A percentile compares a stretch with the other conserved stretches of the same genome.
Conservation (phyloP, 2,113 vertebrate genomes). For the Nymphicus hollandicus region DNA sequence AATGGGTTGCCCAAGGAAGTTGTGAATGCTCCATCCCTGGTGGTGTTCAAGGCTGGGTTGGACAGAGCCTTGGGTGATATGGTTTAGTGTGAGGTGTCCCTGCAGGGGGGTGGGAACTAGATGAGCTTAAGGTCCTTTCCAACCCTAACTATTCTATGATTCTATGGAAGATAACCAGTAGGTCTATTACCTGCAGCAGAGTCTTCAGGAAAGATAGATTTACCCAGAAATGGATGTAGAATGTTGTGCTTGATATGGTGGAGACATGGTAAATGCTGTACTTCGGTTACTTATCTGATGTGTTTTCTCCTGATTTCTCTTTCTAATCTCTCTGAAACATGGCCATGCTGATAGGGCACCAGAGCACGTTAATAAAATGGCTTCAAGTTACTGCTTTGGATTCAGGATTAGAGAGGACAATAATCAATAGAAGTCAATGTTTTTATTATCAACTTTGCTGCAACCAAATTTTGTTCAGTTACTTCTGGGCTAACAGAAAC, state of each 20-base stretch:
- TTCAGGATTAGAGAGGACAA: not conserved
- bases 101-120: too few relatives aligned
- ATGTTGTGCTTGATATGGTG: not conserved
- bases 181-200: not conserved
- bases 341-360: not conserved
- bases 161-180: not conserved
- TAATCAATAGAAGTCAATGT: not conserved
- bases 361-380: not conserved
- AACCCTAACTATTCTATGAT: not conserved
- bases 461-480: not conserved
- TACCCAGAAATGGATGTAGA: not conserved
- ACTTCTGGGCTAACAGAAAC: not conserved
- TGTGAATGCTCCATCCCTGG: too few relatives aligned
- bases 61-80: too few relatives aligned
- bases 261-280: not conserved
- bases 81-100: too few relatives aligned
- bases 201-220: not conserved
- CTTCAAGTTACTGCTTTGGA: not conserved
- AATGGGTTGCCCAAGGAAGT: too few relatives aligned
- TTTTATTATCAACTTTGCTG: not conserved
- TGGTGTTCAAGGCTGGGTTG: too few relatives aligned
- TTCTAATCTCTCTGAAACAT: not conserved
- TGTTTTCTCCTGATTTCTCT: not conserved
- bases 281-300: not conserved
- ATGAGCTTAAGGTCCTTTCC: not conserved